A percentile compares a stretch with the other conserved stretches of the same genome.
phyloP scores from a whole-genome alignment of 1,140 invertebrate species.

The Berghia stephanieae region DNA sequence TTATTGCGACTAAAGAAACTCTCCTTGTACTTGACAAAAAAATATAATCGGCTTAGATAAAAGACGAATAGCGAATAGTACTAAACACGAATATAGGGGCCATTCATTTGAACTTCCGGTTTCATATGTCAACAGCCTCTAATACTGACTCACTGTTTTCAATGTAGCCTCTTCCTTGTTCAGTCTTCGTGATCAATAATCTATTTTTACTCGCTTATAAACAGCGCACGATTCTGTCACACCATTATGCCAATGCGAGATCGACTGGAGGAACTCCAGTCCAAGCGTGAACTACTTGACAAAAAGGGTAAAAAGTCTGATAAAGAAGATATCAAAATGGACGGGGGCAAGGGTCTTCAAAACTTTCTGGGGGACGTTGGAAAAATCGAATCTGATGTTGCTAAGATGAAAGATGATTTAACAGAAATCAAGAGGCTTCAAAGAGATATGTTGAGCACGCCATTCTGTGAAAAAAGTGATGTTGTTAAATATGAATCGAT shows the following conservation, averaged over 20 bases:
- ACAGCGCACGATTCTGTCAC: too few species aligned
- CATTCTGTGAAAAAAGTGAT: constrained; percentile 35
- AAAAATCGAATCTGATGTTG: constrained; percentile 40
- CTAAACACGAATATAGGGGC: too few species aligned
- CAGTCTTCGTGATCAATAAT: not conserved
- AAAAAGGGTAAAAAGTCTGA: constrained; percentile 36
- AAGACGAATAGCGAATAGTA: too few species aligned
- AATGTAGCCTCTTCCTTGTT: too few species aligned
- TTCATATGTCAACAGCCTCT: not conserved
- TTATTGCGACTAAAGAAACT: too few species aligned
- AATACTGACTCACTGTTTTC: too few species aligned
- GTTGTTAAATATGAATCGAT: constrained; percentile 33
- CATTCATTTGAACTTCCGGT: too few species aligned
- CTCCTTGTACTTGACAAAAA: too few species aligned
- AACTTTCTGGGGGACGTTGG: constrained; percentile 42
- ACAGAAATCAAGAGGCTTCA: constrained; percentile 43
- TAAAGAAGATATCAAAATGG: constrained; percentile 35
- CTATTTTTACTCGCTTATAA: not conserved
- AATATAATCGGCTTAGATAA: too few species aligned
- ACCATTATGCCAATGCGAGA: constrained; percentile 42
- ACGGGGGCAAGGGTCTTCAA: constrained; percentile 36
- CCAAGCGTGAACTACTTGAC: constrained; percentile 38
- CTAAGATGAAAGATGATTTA: constrained; percentile 37
- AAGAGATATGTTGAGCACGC: constrained; percentile 43
- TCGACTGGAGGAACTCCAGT: constrained; percentile 43